Percentiles rank a stretch among this genome's conserved stretches.
phyloP scores from a whole-genome alignment of 2,888 invertebrate genomes.

The Cyaniris semiargus region DNA sequence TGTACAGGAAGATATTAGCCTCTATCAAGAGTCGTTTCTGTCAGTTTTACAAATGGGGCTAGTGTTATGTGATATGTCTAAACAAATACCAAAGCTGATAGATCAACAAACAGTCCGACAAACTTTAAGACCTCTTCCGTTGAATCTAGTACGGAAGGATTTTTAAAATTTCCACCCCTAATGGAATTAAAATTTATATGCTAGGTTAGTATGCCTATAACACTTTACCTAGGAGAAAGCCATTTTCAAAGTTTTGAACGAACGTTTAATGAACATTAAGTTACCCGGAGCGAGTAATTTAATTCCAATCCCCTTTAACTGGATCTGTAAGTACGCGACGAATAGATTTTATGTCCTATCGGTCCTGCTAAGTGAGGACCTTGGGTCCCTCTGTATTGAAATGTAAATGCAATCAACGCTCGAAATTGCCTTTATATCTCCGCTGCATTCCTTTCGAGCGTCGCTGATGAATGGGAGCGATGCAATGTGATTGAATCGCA shows the following conservation, averaged over 20 bases:
- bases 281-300: not conserved
- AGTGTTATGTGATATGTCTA: not conserved
- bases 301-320: not conserved
- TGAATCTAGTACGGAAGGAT: too few relatives aligned
- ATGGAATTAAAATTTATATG: too few relatives aligned
- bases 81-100: too few relatives aligned
- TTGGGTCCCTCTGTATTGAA: slow-evolving; percentile 10
- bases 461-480: slow-evolving; percentile 12
- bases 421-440: slow-evolving; percentile 20
- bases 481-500: slow-evolving; percentile 17
- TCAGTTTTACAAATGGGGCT: not conserved
- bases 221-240: too few relatives aligned
- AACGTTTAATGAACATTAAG: not conserved
- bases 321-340: not conserved
- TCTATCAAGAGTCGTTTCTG: not conserved
- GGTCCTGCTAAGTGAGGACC: not conserved
- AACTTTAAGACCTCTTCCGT: too few relatives aligned
- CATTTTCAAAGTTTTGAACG: not conserved
- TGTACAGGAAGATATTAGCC: not conserved
- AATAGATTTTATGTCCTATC: slow-evolving; percentile 2
- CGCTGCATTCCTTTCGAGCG: slow-evolving; percentile 5
- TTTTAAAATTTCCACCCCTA: too few relatives aligned
- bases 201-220: too few relatives aligned
- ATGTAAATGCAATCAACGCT: slow-evolving; percentile 27
- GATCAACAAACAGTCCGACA: too few relatives aligned